Evolutionary conservation across 2,113 vertebrate genomes (phyloP), one percentile per base, ranked within the genome.

Genomic region (Copsychus sechellarum): DNA sequence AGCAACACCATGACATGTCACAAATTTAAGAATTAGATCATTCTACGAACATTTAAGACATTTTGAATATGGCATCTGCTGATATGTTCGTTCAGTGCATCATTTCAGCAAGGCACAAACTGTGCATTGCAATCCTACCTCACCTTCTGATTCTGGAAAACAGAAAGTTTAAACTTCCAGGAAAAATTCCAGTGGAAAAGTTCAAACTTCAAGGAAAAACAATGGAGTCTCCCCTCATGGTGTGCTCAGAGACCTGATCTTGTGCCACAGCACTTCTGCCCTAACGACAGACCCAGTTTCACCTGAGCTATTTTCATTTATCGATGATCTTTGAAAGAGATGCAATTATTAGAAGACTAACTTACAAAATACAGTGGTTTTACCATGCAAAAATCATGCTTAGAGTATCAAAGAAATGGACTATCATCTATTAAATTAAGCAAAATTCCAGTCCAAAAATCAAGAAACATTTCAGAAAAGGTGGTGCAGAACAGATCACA

Each of bases 121-220:
- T 54, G 26, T 26, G 33, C 6, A 83, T 17, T 0, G 0, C 12
- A 6, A 12, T 14, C 12, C 24, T 2, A 2, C 9, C 8, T 8
- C 25, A 28, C 2, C 4, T 19, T 69, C 28, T 33, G 61, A 18
- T 21, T 87, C 36, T 58, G 21, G 47, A 62, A 78, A 81, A 56
- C 16, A 80, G 33, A 58, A 81, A 86, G 9, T 54, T 93, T 61
- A 58, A 77, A 90, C 6, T 58, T 82, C 11, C 17, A 85, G 45
- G 18, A 57, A 50, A 67, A 73, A 33, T 65, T 54, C 11, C 24
- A 34, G 31, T 13, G 14, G 50, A 69, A 69, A 77, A 80, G 7
- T 45, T 93, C 60, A 58, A 72, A 82, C 11, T 50, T 82, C 21
- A 15, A 82, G 42, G 18, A 69, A 62, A 47, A 74, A 54, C 28